A percentile compares a stretch with the other conserved stretches of the same genome.
Evolutionary conservation across 2,113 vertebrate genomes (phyloP).

Genomic region (Nasalis larvatus): DNA sequence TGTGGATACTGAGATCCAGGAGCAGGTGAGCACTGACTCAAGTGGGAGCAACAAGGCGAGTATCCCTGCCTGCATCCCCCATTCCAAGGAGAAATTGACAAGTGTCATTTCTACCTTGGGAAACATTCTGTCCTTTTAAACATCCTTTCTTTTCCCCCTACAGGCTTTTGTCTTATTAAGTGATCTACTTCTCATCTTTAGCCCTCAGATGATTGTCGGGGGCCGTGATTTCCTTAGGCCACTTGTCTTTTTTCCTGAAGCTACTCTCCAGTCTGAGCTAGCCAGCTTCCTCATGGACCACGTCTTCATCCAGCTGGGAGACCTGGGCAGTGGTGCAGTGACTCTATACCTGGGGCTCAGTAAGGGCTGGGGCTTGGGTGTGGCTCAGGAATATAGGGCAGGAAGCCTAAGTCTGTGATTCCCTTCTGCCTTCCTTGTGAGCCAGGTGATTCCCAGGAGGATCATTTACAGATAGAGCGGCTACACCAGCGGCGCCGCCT

Average conservation of each 20-base stretch:
- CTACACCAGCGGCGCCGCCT: constrained; percentile 89
- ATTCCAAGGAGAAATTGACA: background rate
- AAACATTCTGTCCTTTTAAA: background rate
- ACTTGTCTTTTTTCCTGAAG: constrained; percentile 81
- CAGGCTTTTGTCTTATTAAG: constrained; percentile 92
- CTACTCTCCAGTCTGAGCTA: constrained; percentile 88
- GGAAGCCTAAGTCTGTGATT: background rate
- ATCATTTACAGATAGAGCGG: constrained; percentile 79
- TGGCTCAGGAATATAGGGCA: background rate
- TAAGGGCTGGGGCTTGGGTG: background rate
- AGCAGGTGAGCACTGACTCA: constrained; percentile 83
- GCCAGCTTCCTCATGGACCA: constrained; percentile 92
- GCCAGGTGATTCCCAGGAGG: constrained; percentile 66
- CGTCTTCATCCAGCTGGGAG: constrained; percentile 86
- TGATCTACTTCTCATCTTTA: constrained; percentile 91
- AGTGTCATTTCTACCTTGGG: background rate
- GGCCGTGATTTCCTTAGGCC: constrained; percentile 76
- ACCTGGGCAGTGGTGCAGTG: constrained; percentile 56
- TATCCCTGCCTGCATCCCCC: background rate
- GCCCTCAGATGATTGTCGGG: constrained; percentile 69
- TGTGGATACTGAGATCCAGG: constrained; percentile 82
- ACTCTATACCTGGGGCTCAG: background rate
- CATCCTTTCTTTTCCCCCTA: background rate
- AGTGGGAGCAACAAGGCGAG: too few relatives aligned
- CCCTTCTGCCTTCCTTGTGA: background rate